A percentile compares a stretch with the other conserved stretches of the same genome.
Conservation (phyloP, 2,888 invertebrate species). For the Steinernema hermaphroditum region DNA sequence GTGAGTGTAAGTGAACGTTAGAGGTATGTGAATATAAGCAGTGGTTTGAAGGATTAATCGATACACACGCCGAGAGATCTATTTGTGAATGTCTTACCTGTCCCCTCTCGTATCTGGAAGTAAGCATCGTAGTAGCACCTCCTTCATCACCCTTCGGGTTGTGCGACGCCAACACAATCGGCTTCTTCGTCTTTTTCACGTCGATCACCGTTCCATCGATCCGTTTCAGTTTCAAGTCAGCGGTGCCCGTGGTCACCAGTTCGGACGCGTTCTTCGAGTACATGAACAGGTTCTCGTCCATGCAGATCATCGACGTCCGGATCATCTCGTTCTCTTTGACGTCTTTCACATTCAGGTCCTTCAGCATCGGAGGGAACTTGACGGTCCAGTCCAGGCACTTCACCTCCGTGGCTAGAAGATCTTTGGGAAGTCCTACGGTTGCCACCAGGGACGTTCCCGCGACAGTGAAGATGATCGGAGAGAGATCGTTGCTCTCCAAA, state of each 20-base stretch:
- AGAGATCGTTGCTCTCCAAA: conserved; percentile 39
- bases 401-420: conserved; percentile 39
- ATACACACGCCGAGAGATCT: too few relatives aligned
- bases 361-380: not conserved
- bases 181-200: conserved; percentile 35
- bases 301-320: conserved; percentile 7
- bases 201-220: conserved; percentile 38
- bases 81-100: too few relatives aligned
- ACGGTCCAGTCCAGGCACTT: conserved; percentile 51
- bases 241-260: conserved; percentile 49
- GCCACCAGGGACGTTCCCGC: too few relatives aligned
- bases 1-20: too few relatives aligned
- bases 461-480: conserved; percentile 33
- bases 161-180: conserved; percentile 29
- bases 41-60: too few relatives aligned
- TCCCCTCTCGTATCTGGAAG: too few relatives aligned
- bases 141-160: conserved; percentile 21
- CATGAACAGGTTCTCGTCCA: conserved; percentile 44
- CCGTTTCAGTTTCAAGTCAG: conserved; percentile 48
- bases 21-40: too few relatives aligned
- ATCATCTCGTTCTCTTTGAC: conserved; percentile 21
- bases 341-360: conserved; percentile 30
- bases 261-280: conserved; percentile 49
- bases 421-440: conserved; percentile 41
- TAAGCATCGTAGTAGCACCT: conserved; percentile 10